These are phyloP conservation scores for Tetramorium bicarinatum DNA, from an alignment of 2,888 invertebrate genomes.

Conservation along the genomic window DNA sequence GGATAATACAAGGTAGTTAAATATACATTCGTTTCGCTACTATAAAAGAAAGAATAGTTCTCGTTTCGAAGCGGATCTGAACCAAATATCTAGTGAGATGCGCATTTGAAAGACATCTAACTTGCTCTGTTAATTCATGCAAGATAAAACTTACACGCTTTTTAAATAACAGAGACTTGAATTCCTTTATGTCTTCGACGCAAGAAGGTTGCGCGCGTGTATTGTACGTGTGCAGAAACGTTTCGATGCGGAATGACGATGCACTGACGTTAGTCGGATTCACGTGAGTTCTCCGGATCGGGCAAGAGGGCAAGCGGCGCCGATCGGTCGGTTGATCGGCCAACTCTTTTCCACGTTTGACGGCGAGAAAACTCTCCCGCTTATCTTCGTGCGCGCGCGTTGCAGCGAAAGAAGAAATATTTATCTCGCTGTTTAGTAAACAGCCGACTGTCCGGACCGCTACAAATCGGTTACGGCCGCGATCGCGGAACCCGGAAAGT, in stretches of 20 bases:
- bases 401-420: constrained; percentile 66
- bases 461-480: constrained; percentile 73
- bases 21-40: neutral
- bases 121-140: neutral
- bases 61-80: neutral
- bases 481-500: constrained; percentile 74
- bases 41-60: neutral
- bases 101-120: neutral
- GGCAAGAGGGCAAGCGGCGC: constrained; percentile 7
- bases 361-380: constrained; percentile 57
- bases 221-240: neutral
- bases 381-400: constrained; percentile 62
- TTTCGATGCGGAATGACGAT: neutral
- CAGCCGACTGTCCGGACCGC: constrained; percentile 71
- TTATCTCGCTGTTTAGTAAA: constrained; percentile 82
- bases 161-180: neutral
- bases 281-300: neutral
- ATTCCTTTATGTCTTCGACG: neutral
- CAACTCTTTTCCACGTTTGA: constrained; percentile 26
- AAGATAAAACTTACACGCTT: neutral
- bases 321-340: constrained; percentile 11
- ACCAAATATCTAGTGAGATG: neutral
- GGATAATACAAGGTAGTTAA: neutral
- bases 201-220: neutral
- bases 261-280: neutral